These are phyloP conservation scores for Chinchilla lanigera DNA, from an alignment of 2,113 vertebrate genomes.

Conservation along the genomic window DNA sequence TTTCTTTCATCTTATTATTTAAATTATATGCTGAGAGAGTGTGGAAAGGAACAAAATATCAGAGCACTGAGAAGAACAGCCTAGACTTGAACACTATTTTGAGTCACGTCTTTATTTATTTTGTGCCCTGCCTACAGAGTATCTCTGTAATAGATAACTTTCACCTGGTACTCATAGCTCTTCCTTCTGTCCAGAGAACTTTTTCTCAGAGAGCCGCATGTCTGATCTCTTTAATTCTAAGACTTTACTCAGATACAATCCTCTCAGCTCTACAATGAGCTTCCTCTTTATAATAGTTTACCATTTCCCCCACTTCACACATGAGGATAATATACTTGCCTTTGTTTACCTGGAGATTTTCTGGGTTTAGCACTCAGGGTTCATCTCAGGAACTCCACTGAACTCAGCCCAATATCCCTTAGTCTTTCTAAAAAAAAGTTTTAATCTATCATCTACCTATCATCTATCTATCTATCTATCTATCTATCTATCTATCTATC, in stretches of 20 bases:
- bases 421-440: background rate
- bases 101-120: background rate
- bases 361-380: background rate
- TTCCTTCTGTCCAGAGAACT: background rate
- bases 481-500: background rate
- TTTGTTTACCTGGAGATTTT: background rate
- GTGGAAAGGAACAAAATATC: background rate
- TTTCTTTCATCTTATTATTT: background rate
- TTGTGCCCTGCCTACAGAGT: background rate
- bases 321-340: background rate
- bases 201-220: background rate
- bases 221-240: background rate
- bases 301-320: background rate
- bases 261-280: background rate
- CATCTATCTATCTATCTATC: background rate
- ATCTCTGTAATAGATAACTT: background rate
- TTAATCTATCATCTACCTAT: background rate
- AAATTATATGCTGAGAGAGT: background rate
- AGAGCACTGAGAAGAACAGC: background rate
- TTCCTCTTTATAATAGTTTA: conserved; percentile 22
- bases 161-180: background rate
- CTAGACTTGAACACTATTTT: background rate
- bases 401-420: background rate
- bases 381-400: background rate
- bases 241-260: background rate